Conservation (phyloP, 2,888 invertebrate genomes). For the Eudemis profundana region DNA sequence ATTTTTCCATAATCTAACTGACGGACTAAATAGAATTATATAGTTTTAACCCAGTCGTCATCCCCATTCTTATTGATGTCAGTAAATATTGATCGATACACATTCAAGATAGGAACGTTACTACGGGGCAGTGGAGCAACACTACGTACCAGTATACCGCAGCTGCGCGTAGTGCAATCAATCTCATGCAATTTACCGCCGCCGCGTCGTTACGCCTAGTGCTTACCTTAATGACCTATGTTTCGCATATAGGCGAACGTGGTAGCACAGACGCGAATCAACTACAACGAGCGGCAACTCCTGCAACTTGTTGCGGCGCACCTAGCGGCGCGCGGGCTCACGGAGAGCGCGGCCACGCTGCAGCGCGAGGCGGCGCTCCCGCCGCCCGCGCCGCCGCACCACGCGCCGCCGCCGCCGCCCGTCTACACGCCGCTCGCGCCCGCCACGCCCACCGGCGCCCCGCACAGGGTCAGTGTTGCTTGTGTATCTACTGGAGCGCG, state of each 20-base stretch:
- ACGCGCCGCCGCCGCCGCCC: slow-evolving; percentile 74
- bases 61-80: no score
- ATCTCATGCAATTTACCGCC: no score
- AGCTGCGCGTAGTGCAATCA: no score
- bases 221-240: no score
- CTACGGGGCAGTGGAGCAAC: no score
- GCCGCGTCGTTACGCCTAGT: no score
- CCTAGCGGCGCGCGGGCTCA: slow-evolving; percentile 90
- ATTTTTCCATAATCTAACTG: no score
- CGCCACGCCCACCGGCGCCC: background rate
- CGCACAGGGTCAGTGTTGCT: slow-evolving; percentile 50
- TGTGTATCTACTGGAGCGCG: background rate
- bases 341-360: slow-evolving; percentile 89
- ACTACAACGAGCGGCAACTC: slow-evolving; percentile 96
- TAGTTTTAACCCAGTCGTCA: no score
- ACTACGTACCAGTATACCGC: no score
- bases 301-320: slow-evolving; percentile 96
- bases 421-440: slow-evolving; percentile 84
- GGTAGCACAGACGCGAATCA: slow-evolving; percentile 97
- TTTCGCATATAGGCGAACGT: slow-evolving; percentile 97
- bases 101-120: no score
- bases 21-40: no score
- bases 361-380: slow-evolving; percentile 91
- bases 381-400: slow-evolving; percentile 70
- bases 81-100: no score